phyloP scores from a whole-genome alignment of 2,113 vertebrate genomes.

The Lagenorhynchus albirostris region DNA sequence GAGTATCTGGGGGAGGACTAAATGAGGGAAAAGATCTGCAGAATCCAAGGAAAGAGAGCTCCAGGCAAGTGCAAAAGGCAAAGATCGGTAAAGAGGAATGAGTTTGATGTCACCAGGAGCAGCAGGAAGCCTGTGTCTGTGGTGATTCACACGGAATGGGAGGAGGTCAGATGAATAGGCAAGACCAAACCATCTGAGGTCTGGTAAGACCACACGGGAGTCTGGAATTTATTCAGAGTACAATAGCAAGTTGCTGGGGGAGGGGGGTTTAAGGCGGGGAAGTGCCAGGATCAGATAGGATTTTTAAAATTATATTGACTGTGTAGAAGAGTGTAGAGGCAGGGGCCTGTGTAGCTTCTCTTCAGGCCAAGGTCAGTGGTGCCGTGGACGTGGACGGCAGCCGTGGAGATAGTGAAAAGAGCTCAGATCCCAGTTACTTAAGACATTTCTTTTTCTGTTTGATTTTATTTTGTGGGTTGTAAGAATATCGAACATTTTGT shows the following conservation, averaged over 20 bases:
- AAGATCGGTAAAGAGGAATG: accelerated
- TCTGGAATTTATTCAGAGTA: neutral
- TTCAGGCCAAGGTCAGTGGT: neutral
- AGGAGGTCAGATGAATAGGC: neutral
- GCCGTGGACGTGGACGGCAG: accelerated
- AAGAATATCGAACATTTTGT: slow-evolving; percentile 63
- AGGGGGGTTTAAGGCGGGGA: neutral
- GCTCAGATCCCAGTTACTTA: slow-evolving; percentile 16
- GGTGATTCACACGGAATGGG: accelerated
- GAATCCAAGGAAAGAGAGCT: neutral
- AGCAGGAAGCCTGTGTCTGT: neutral
- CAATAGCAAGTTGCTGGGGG: neutral
- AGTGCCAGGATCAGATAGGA: too few relatives aligned
- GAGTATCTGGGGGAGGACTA: neutral
- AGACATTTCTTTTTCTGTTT: slow-evolving; percentile 43
- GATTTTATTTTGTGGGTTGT: slow-evolving; percentile 61
- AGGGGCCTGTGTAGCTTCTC: neutral
- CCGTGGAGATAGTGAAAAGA: neutral
- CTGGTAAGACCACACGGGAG: neutral
- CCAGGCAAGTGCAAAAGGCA: neutral
- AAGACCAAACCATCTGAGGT: neutral
- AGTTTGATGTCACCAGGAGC: accelerated
- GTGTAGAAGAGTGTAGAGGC: neutral
- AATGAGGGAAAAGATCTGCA: neutral
- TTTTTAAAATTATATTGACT: neutral